Percentiles rank a stretch among this genome's conserved stretches.
Evolutionary conservation across 1,140 invertebrate species (phyloP).

Genomic region (Brachionus sp.): DNA sequence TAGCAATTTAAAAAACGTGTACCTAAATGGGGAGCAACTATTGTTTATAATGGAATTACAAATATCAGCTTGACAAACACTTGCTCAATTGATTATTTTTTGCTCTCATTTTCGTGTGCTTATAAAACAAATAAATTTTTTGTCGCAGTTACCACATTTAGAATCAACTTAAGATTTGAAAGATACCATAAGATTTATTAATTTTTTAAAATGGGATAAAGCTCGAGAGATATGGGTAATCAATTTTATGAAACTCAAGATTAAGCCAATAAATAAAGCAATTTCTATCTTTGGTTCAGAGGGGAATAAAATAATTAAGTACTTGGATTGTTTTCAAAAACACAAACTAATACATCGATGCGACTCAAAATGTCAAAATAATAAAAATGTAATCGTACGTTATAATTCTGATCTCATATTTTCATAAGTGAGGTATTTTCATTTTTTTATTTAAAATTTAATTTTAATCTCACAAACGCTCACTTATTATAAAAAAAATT

Average conservation of each 20-base stretch:
- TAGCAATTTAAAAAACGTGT: background rate
- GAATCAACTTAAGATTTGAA: background rate
- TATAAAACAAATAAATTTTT: background rate
- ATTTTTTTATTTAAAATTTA: no score
- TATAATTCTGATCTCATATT: background rate
- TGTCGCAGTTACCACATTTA: background rate
- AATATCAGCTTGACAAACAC: background rate
- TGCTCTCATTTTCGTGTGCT: background rate
- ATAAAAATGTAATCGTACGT: background rate
- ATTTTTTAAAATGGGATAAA: slow-evolving; percentile 6
- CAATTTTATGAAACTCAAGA: background rate
- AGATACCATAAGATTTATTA: background rate
- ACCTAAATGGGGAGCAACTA: background rate
- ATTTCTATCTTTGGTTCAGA: background rate
- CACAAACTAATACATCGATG: background rate
- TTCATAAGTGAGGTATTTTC: no score
- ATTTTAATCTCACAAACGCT: no score
- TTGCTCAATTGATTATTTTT: background rate
- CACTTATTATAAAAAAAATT: no score
- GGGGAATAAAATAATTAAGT: background rate
- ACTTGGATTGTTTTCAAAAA: background rate
- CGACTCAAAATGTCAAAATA: background rate
- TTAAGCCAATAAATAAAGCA: background rate
- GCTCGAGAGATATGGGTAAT: background rate
- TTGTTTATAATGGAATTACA: background rate